These are phyloP conservation scores for Trematomus bernacchii DNA, from an alignment of 2,797 vertebrate species.

Conservation along the genomic window DNA sequence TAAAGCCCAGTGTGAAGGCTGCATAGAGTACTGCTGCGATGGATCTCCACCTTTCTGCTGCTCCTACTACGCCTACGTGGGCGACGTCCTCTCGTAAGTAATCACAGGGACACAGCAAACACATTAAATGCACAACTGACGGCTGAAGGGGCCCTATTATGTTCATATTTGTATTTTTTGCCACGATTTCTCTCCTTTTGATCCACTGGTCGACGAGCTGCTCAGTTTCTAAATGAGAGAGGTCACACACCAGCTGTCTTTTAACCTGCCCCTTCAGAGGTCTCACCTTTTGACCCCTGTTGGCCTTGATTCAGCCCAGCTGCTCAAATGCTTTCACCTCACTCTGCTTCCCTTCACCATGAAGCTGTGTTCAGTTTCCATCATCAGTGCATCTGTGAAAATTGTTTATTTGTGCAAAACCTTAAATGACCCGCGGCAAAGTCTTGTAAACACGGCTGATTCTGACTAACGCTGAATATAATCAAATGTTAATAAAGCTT, in stretches of 20 bases:
- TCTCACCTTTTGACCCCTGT: conserved; percentile 56
- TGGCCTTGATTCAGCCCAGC: conserved; percentile 35
- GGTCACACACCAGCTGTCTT: conserved; percentile 48
- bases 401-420: background rate
- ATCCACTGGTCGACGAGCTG: background rate
- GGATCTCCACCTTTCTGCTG: conserved; percentile 92
- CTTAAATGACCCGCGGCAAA: background rate
- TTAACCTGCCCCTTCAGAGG: conserved; percentile 10
- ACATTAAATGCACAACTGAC: too few species aligned
- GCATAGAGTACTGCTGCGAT: conserved; percentile 93
- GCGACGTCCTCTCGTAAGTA: conserved; percentile 94
- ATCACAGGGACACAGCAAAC: background rate
- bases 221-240: conserved; percentile 1
- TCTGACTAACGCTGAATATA: conserved; percentile 50
- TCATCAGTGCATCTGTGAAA: too few species aligned
- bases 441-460: background rate
- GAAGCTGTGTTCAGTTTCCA: too few species aligned
- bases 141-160: too few species aligned
- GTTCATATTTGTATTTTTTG: too few species aligned
- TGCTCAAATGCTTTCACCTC: conserved; percentile 38
- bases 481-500: conserved; percentile 5
- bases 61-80: conserved; percentile 94
- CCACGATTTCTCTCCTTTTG: too few species aligned
- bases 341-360: too few species aligned
- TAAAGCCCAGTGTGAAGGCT: conserved; percentile 90